Evolutionary conservation across 2,113 vertebrate species (phyloP).

Genomic region (Pluvianellus socialis): DNA sequence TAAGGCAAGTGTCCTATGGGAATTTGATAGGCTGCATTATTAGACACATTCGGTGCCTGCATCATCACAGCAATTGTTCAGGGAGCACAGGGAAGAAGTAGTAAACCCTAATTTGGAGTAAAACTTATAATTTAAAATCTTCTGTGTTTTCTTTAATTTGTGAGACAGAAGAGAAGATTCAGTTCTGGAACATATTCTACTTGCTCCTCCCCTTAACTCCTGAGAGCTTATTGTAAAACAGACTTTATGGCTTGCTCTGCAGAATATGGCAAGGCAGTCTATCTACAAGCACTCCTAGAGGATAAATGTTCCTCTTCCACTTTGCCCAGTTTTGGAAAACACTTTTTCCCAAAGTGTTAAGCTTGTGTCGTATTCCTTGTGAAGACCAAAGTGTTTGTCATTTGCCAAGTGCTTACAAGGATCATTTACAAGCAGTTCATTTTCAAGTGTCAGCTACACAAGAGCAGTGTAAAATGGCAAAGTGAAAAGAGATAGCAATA

Average conservation of each 20-base stretch:
- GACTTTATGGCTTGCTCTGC: neutral
- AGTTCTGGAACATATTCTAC: neutral
- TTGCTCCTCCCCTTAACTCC: neutral
- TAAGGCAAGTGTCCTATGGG: neutral
- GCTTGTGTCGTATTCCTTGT: neutral
- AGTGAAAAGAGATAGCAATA: neutral
- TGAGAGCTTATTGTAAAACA: neutral
- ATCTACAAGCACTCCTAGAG: neutral
- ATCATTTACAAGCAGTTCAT: neutral
- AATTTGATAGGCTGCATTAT: neutral
- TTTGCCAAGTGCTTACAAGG: neutral
- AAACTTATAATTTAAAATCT: neutral
- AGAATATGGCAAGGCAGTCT: neutral
- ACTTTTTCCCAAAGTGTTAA: neutral
- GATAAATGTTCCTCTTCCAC: neutral
- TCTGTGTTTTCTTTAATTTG: neutral
- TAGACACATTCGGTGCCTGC: neutral
- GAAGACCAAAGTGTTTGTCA: neutral
- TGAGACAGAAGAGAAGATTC: neutral
- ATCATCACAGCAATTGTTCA: neutral
- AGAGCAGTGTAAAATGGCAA: neutral
- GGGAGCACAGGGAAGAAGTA: neutral
- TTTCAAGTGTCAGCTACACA: neutral
- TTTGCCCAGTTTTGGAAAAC: neutral
- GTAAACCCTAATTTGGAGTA: neutral